Evolutionary conservation across 2,113 vertebrate genomes (phyloP).

Genomic region (Andinoacara biseriatus): DNA sequence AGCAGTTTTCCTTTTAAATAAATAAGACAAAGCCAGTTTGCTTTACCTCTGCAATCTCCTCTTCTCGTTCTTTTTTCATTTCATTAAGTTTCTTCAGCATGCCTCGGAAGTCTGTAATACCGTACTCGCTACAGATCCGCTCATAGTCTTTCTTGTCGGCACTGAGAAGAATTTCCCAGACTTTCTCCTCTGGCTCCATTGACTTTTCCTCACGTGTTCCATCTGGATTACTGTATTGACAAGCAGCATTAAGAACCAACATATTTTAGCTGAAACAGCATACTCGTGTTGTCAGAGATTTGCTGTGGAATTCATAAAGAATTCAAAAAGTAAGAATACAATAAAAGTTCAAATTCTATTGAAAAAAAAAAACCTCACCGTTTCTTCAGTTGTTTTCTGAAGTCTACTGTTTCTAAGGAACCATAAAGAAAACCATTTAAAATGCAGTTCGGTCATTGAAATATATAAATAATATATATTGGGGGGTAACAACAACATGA

Average conservation of each 20-base stretch:
- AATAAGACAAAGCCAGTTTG: not conserved
- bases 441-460: not conserved
- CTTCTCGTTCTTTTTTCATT: slow-evolving; percentile 82
- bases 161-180: slow-evolving; percentile 89
- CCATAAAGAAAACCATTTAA: not conserved
- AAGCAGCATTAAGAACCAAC: not conserved
- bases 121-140: slow-evolving; percentile 84
- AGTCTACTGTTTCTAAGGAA: slow-evolving; percentile 72
- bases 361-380: slow-evolving; percentile 73
- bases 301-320: not conserved
- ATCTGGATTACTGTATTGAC: slow-evolving; percentile 56
- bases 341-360: not conserved
- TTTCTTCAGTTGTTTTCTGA: slow-evolving; percentile 84
- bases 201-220: slow-evolving; percentile 62
- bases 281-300: not conserved
- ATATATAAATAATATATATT: not conserved
- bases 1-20: not conserved
- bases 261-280: not conserved
- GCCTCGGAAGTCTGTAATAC: slow-evolving; percentile 88
- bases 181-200: slow-evolving; percentile 76
- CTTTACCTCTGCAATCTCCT: slow-evolving; percentile 82
- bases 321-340: not conserved
- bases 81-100: slow-evolving; percentile 88
- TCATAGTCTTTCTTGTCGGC: slow-evolving; percentile 92
- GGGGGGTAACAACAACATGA: not conserved